A percentile compares a stretch with the other conserved stretches of the same genome.
Conservation (phyloP, 1,140 invertebrate species). For the Drosophila watanabei region DNA sequence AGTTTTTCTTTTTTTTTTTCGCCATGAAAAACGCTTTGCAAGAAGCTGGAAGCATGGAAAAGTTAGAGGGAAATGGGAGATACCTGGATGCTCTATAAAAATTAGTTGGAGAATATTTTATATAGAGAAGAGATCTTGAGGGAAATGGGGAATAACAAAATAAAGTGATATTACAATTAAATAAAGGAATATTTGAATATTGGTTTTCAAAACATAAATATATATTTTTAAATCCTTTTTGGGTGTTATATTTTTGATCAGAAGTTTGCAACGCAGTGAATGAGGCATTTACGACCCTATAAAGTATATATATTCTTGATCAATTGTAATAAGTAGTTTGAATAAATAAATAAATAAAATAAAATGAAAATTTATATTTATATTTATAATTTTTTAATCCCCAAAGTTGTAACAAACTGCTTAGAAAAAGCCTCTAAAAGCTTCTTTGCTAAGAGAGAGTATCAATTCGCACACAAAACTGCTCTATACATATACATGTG, state of each 20-base stretch:
- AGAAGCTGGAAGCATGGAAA: slow-evolving; percentile 14
- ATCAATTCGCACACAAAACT: slow-evolving; percentile 34
- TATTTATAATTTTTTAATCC: too few species aligned
- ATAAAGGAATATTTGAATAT: too few species aligned
- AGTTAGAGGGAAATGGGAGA: background rate
- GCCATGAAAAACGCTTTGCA: slow-evolving; percentile 17
- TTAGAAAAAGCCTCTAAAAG: background rate
- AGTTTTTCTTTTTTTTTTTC: slow-evolving; percentile 1
- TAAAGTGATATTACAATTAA: too few species aligned
- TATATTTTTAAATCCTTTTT: too few species aligned
- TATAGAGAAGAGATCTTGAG: background rate
- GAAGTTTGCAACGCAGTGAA: too few species aligned
- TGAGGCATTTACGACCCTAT: too few species aligned
- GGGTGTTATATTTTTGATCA: too few species aligned
- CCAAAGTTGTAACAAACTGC: background rate
- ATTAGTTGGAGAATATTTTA: background rate
- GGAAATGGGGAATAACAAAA: background rate
- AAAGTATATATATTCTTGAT: too few species aligned
- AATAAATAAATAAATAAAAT: too few species aligned
- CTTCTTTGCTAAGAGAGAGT: background rate
- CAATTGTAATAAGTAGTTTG: too few species aligned
- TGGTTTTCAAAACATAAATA: too few species aligned
- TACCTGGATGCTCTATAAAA: background rate
- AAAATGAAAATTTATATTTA: too few species aligned
- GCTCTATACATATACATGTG: background rate